A percentile compares a stretch with the other conserved stretches of the same genome.
phyloP scores from a whole-genome alignment of 2,797 vertebrate species.

The Molossus alvarezi region DNA sequence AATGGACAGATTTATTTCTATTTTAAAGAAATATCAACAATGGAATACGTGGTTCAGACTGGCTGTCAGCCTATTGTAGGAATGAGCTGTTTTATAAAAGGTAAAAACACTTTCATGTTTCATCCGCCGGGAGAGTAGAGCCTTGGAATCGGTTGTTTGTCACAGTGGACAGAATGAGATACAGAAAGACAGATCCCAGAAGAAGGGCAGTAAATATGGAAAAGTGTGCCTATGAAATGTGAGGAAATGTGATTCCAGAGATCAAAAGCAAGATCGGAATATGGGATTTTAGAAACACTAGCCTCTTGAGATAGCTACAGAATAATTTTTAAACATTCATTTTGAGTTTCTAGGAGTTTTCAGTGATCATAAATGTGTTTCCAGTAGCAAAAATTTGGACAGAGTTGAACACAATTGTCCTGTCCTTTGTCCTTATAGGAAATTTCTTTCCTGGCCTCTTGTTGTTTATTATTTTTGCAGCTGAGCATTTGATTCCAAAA shows the following conservation, averaged over 20 bases:
- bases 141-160: neutral
- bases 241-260: slow-evolving; percentile 13
- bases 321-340: slow-evolving; percentile 36
- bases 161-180: neutral
- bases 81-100: slow-evolving; percentile 46
- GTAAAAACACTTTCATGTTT: neutral
- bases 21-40: slow-evolving; percentile 46
- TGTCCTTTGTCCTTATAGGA: neutral
- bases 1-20: slow-evolving; percentile 35
- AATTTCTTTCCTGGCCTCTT: slow-evolving; percentile 13
- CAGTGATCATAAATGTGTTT: slow-evolving; percentile 41
- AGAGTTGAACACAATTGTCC: neutral
- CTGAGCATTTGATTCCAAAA: neutral
- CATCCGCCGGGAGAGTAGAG: neutral
- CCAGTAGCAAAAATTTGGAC: neutral
- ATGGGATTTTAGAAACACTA: neutral
- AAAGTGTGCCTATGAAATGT: neutral
- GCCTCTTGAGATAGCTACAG: neutral
- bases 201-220: neutral
- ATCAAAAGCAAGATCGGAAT: slow-evolving; percentile 28
- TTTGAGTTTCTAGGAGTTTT: neutral
- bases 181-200: neutral
- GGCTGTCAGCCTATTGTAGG: neutral
- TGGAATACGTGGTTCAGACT: slow-evolving; percentile 44
- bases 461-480: neutral